Evolutionary conservation across 2,113 vertebrate genomes (phyloP), one percentile per base, ranked within the genome.

Genomic region (Myiozetetes cayanensis): DNA sequence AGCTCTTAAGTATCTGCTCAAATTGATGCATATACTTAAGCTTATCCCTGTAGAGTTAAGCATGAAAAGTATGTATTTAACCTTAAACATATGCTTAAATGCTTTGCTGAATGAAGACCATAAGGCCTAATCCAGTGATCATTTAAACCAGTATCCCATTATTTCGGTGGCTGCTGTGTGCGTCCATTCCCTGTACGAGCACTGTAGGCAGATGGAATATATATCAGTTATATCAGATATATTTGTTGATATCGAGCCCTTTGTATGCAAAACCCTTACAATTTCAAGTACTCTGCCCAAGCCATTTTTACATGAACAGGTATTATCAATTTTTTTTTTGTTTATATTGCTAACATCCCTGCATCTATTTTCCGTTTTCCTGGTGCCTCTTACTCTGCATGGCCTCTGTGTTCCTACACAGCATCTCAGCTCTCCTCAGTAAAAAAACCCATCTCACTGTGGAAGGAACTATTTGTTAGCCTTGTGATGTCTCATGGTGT

Each of bases 61-160:
- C 94, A 89, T 86, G 92, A 92, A 65, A 97, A 97, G 94, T 90
- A 96, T 72, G 94, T 92, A 65, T 96, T 97, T 96, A 97, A 96
- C 96, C 89, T 97, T 93, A 96, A 97, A 97, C 94, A 96, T 95
- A 94, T 97, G 94, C 92, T 85, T 96, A 97, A 96, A 97, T 56
- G 89, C 86, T 96, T 92, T 96, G 84, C 94, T 89, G 96, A 97
- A 96, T 97, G 90, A 96, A 95, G 96, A 96, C 94, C 96, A 94
- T 96, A 96, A 97, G 96, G 90, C 90, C 88, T 97, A 97, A 96
- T 95, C 90, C 85, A 94, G 88, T 58, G 83, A 96, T 96, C 94
- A 93, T 86, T 96, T 94, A 94, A 96, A 94, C 70, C 90, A 94
- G 90, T 94, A 94, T 96, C 83, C 58, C 89, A 53, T 96, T 94